Evolutionary conservation across 2,888 invertebrate species (phyloP), one percentile per base, ranked within the genome.

Genomic region (Drosophila meridionalis): DNA sequence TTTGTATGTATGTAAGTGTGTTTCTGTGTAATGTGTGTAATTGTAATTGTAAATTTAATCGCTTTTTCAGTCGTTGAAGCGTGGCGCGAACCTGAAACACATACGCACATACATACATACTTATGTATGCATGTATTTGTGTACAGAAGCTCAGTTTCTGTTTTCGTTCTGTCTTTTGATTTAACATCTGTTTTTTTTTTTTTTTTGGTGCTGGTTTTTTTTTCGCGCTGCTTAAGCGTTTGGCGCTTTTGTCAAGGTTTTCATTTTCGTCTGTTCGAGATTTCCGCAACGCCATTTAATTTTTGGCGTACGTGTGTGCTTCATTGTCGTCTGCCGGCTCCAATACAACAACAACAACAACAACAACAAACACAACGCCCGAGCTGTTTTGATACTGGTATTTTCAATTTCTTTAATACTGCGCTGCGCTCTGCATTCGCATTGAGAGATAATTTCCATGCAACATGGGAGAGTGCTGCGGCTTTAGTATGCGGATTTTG

Each of bases 231-330:
- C 28, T 63, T 61, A 52, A 50, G 36, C 47, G 55, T 66, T 67
- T 67, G 38, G 61, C 60, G 69, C 53, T 66, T 40, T 76, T 69
- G 55, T 68, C 84, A 84, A 83, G 89, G 89, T 70, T 80, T 57
- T 56, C 53, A 57, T 69, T 68, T 68, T 58, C 42, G 78, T 69
- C 62, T 63, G 47, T 68, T 78, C 48, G 66, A 76, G 84, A 83
- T 89, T 87, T 84, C 84, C 84, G 89, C 89, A 83, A 81, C 89
- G 87, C 81, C 79, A 83, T 84, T 89, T 69, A 67, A 52, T 36
- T 81, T 83, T 85, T 84, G 83, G 89, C 76, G 89, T 84, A 84
- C 89, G 84, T 84, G 84, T 81, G 78, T 61, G 73, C 63, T 70
- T 63, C 89, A 75, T 61, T 59, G 69, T 65, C 69, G 73, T 48